These are phyloP conservation scores for Nemapogon koenigi DNA, from an alignment of 2,888 invertebrate species.

Conservation along the genomic window DNA sequence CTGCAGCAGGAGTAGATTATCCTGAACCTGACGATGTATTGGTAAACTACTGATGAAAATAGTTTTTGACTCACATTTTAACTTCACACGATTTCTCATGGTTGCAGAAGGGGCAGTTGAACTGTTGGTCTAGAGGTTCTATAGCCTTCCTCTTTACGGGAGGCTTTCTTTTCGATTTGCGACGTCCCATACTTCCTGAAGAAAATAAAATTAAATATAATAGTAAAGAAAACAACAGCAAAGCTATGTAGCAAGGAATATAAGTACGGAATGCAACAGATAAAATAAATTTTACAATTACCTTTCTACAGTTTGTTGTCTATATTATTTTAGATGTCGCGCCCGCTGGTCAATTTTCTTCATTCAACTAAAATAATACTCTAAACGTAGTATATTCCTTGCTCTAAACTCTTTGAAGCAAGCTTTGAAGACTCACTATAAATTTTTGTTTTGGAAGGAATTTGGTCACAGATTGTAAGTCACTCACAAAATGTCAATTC, in stretches of 20 bases:
- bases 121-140: conserved; percentile 91
- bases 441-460: no score
- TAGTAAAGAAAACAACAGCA: no score
- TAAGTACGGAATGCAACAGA: no score
- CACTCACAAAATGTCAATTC: no score
- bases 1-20: neutral
- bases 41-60: conserved; percentile 5
- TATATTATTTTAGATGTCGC: no score
- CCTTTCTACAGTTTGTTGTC: no score
- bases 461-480: no score
- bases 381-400: neutral
- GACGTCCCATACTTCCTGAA: conserved; percentile 80
- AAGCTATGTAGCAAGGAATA: no score
- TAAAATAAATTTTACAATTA: no score
- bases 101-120: conserved; percentile 99
- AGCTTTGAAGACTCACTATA: no score
- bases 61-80: conserved; percentile 81
- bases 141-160: conserved; percentile 92
- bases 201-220: neutral
- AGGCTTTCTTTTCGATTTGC: conserved; percentile 98
- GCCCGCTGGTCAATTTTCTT: neutral
- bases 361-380: neutral
- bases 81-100: conserved; percentile 99
- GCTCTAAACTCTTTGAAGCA: neutral
- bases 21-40: conserved; percentile 1